Evolutionary conservation across 2,113 vertebrate species (phyloP), one percentile per base, ranked within the genome.

Genomic region (Dermatemys mawii): DNA sequence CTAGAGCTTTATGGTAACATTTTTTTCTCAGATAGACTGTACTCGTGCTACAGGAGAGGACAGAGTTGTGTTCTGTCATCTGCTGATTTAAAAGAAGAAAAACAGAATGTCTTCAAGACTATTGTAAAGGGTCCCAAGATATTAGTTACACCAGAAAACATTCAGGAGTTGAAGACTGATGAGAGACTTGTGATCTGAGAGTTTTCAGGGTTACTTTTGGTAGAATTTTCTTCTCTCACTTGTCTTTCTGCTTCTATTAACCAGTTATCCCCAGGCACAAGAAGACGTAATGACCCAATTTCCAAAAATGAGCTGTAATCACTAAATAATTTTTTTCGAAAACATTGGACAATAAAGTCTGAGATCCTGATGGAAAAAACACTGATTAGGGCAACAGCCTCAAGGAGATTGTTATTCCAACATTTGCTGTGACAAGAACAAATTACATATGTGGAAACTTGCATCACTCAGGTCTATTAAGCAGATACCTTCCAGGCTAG

Each of bases 231-330:
- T 91, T 82, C 87, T 84, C 93, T 70, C 87, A 91, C 50, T 84
- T 94, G 91, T 29, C 35, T 89, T 54, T 63, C 49, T 96, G 53
- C 86, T 75, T 53, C 86, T 86, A 86, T 96, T 96, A 97, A 97
- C 92, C 93, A 92, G 51, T 89, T 97, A 96, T 96, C 93, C 88
- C 94, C 86, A 90, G 95, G 89, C 91, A 93, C 32, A 49, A 55
- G 73, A 93, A 96, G 90, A 90, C 51, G 88, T 84, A 94, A 94
- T 94, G 95, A 97, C 92, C 95, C 80, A 96, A 79, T 97, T 97
- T 96, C 44, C 95, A 95, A 93, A 95, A 97, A 95, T 81, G 76
- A 97, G 49, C 83, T 94, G 73, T 57, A 96, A 93, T 94, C 95
- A 80, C 88, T 54, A 78, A 96, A 90, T 89, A 95, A 21, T 80